Conservation (phyloP, 2,888 invertebrate species). For the Autographa pulchrina region DNA sequence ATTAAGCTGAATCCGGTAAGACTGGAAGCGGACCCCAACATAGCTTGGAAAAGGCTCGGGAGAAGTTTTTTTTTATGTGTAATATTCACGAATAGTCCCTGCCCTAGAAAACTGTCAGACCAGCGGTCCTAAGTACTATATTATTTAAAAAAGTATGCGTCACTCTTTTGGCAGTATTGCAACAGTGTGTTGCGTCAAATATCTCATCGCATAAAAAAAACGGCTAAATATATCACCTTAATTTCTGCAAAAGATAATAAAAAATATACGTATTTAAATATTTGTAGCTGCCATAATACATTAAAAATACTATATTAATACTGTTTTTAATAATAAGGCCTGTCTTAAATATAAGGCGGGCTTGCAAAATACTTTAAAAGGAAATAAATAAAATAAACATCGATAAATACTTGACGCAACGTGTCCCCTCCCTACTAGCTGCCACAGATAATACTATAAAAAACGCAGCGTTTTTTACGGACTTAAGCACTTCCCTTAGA, state of each 20-base stretch:
- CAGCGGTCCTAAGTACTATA: constrained; percentile 56
- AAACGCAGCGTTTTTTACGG: constrained; percentile 59
- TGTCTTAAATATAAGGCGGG: background rate
- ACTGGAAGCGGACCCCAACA: background rate
- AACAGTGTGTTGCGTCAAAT: constrained; percentile 33
- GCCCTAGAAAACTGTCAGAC: constrained; percentile 46
- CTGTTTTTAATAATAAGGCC: background rate
- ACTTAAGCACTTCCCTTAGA: constrained; percentile 75
- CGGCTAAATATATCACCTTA: background rate
- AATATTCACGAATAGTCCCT: constrained; percentile 16
- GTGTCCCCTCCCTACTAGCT: constrained; percentile 41
- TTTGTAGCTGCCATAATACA: background rate
- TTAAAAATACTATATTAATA: constrained; percentile 8
- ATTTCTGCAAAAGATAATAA: background rate
- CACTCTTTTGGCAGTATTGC: constrained; percentile 56
- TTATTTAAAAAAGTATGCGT: constrained; percentile 39
- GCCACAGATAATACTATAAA: constrained; percentile 60
- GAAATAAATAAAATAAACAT: background rate
- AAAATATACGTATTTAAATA: background rate
- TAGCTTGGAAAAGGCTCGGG: background rate
- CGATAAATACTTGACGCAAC: constrained; percentile 44
- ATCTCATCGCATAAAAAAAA: constrained; percentile 3
- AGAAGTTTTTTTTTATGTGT: background rate
- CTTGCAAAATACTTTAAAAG: background rate
- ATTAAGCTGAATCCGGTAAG: background rate